Percentiles rank a stretch among this genome's conserved stretches.
These are phyloP conservation scores for Nothoprocta perdicaria DNA, from an alignment of 2,113 vertebrate genomes.

Conservation along the genomic window DNA sequence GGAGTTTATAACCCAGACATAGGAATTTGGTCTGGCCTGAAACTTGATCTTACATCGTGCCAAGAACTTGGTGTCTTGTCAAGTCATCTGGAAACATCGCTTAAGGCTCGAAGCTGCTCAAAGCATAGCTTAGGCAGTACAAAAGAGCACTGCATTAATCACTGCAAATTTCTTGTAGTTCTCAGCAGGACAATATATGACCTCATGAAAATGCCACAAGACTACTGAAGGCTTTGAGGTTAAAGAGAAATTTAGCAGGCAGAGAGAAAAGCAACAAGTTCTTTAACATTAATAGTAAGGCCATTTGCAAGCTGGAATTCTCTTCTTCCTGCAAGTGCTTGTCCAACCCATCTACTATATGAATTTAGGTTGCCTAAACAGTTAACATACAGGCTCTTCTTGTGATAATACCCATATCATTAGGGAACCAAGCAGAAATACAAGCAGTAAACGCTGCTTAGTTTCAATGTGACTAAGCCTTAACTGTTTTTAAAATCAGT, in stretches of 20 bases:
- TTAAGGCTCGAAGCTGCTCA: background rate
- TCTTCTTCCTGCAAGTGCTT: accelerated
- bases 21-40: constrained; percentile 60
- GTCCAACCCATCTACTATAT: background rate
- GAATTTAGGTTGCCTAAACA: accelerated
- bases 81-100: constrained; percentile 26
- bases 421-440: background rate
- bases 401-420: accelerated
- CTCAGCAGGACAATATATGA: no score
- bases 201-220: background rate
- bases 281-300: background rate
- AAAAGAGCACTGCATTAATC: background rate
- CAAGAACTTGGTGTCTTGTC: constrained; percentile 53
- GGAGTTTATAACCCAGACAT: constrained; percentile 50
- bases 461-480: accelerated
- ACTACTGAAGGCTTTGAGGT: background rate
- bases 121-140: background rate
- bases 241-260: background rate
- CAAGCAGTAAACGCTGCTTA: no score
- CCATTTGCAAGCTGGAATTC: accelerated
- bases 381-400: background rate
- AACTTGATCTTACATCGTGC: constrained; percentile 5
- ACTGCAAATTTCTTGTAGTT: background rate
- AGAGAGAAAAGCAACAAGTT: background rate
- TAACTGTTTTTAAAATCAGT: background rate